phyloP scores from a whole-genome alignment of 2,797 vertebrate species.

The Fistularia tabacaria region DNA sequence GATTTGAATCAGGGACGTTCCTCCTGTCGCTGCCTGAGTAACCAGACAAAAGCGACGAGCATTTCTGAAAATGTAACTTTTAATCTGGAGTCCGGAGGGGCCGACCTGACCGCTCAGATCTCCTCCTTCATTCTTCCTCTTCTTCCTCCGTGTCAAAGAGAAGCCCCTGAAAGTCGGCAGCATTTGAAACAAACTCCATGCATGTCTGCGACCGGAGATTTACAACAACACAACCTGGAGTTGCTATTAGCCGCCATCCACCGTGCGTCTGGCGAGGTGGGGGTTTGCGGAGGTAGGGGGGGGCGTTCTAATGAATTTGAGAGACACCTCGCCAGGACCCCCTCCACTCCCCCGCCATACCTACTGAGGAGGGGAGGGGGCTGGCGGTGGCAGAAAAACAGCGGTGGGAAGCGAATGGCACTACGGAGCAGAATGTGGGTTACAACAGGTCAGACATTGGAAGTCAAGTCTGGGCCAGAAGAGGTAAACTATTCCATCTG shows the following conservation, averaged over 20 bases:
- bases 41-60: too few species aligned
- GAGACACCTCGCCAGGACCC: constrained; percentile 47
- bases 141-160: constrained; percentile 42
- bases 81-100: too few species aligned
- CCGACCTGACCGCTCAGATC: constrained; percentile 37
- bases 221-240: constrained; percentile 74
- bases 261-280: constrained; percentile 52
- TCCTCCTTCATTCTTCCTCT: constrained; percentile 70
- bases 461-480: constrained; percentile 86
- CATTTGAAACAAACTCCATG: constrained; percentile 73
- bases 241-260: constrained; percentile 72
- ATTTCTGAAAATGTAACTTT: too few species aligned
- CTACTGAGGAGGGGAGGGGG: constrained; percentile 36
- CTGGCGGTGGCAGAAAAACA: constrained; percentile 63
- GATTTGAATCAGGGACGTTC: too few species aligned
- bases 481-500: constrained; percentile 81
- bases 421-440: constrained; percentile 77
- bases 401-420: constrained; percentile 66
- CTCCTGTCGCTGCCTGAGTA: too few species aligned
- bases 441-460: constrained; percentile 82
- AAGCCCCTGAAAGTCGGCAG: constrained; percentile 58
- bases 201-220: constrained; percentile 58
- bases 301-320: constrained; percentile 59
- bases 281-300: constrained; percentile 17
- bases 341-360: constrained; percentile 25